A percentile compares a stretch with the other conserved stretches of the same genome.
Conservation (phyloP, 2,797 vertebrate species). For the Acipenser ruthenus region DNA sequence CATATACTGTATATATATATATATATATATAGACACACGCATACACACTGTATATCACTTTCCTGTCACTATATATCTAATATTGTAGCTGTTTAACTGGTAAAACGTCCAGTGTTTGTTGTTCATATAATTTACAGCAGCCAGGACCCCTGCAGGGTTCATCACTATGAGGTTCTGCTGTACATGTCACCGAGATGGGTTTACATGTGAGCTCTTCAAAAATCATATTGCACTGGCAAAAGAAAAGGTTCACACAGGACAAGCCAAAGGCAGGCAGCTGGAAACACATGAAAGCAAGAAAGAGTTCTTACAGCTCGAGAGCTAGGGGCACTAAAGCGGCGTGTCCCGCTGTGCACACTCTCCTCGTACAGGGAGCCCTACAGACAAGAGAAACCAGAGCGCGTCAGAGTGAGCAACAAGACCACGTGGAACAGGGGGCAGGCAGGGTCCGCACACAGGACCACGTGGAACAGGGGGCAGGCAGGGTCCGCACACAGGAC, state of each 20-base stretch:
- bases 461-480: not conserved
- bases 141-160: no score
- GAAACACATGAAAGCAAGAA: constrained; percentile 10
- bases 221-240: not conserved
- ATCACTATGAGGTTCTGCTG: no score
- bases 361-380: constrained; percentile 57
- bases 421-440: not conserved
- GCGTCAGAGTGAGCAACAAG: not conserved
- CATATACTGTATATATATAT: no score
- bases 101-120: no score
- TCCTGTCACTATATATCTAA: no score
- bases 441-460: constrained; percentile 8
- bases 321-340: constrained; percentile 51
- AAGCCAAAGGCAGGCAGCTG: constrained; percentile 18
- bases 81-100: no score
- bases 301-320: constrained; percentile 58
- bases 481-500: not conserved
- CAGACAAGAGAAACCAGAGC: constrained; percentile 25
- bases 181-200: no score
- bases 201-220: not conserved
- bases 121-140: no score
- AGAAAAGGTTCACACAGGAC: constrained; percentile 18
- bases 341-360: constrained; percentile 39
- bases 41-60: no score
- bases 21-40: no score